Evolutionary conservation across 2,113 vertebrate species (phyloP), one percentile per base, ranked within the genome.

Genomic region (Brachypodius melanocephalos): DNA sequence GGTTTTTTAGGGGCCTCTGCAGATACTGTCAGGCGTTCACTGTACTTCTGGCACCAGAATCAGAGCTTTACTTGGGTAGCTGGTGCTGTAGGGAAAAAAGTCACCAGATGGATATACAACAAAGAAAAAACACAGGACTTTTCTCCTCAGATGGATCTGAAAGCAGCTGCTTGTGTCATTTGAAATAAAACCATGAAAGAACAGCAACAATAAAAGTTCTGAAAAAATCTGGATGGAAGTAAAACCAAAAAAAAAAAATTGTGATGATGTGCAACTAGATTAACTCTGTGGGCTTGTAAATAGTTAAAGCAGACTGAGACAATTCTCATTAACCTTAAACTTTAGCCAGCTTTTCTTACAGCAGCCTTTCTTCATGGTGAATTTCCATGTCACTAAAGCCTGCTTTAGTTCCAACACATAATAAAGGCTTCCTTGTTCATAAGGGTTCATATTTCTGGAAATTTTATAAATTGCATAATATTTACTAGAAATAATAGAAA

Each of bases 351-450:
- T 89, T 94, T 81, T 73, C 22, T 46, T 75, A 79, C 34, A 96
- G 57, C 73, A 91, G 63, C 40, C 40, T 92, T 96, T 96, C 89
- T 92, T 96, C 73, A 31, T 59, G 29, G 71, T 95, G 68, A 87
- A 96, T 97, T 97, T 97, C 74, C 58, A 34, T 91, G 73, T 54
- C 93, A 80, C 76, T 96, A 82, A 49, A 88, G n/a, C 63, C 91
- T 94, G 43, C 74, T 94, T 93, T 84, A 51, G 48, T 95, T 96
- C 96, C 87, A 90, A 26, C 7, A 48, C 51, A 66, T 80, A 88
- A 85, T 89, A 91, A 95, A 94, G 45, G 25, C 26, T 92, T 77
- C 57, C 80, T 62, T 95, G 79, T 75, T 88, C 86, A 75, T 42
- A 38, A 19, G 84, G 73, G 58, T 89, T 95, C 57, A 46, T 68